Base-by-base conservation (phyloP, 2,113 vertebrate species). In the Callaeas wilsoni region DNA sequence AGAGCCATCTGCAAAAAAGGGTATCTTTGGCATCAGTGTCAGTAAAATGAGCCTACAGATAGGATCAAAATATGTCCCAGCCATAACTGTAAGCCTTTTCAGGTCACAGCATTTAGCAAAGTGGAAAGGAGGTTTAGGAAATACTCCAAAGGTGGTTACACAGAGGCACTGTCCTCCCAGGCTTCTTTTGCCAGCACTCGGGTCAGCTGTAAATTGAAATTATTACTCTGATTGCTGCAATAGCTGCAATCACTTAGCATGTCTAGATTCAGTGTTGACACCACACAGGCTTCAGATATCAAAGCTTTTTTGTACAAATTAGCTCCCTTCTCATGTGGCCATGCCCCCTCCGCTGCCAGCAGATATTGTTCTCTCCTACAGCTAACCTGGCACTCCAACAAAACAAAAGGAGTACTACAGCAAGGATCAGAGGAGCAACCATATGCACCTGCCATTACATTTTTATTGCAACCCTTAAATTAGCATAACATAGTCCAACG, bases 261-360 rank as follows among this genome's bases (percentile, higher is more conserved):
- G 39, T 53, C 67, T 57, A 59, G 26, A 76, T 76, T 41, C 82
- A 84, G 32, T 26, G 49, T 70, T 94, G 85, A 90, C 82, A 70
- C 12, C 23, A 44, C 73, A 56, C 56, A 76, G 29, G 73, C 76
- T 94, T 91, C 80, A 75, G 68, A 25, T 70, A 77, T 55, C 90
- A 96, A 94, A 82, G 88, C 39, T 81, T 86, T 90, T 89, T 64
- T 64, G 64, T 32, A 84, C 68, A 86, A 70, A 91, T 90, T 59
- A 78, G 49, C 52, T 95, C 64, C 17, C 47, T 75, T 71, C 56
- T 41, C 79, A 41, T 37, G 47, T 19, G 22, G 46, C 90, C 87
- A 56, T 65, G 75, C 30, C 91, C 35, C 16, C 57, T 95, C 46
- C 71, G 49, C 63, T 5, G 1, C 53, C 44, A 84, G 67, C 67